phyloP scores from a whole-genome alignment of 2,797 vertebrate genomes.

The Leuciscus waleckii region DNA sequence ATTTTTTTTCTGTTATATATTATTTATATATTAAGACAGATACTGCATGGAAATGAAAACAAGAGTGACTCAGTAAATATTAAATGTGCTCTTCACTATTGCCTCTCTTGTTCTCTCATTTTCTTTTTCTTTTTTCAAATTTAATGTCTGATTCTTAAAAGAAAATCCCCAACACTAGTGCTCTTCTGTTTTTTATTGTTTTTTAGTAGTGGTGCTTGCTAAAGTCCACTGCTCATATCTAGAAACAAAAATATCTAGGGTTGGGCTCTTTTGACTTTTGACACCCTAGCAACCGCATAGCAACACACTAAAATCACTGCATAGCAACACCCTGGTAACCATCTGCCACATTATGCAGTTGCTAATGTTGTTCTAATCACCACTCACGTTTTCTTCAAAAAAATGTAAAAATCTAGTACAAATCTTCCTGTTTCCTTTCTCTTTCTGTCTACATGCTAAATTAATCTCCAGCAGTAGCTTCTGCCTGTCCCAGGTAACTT shows the following conservation, averaged over 20 bases:
- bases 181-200: neutral
- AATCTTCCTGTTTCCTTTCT: constrained; percentile 31
- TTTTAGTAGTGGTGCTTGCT: neutral
- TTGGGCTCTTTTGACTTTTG: neutral
- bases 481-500: constrained; percentile 38
- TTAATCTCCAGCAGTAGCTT: constrained; percentile 44
- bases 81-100: neutral
- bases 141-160: constrained; percentile 6
- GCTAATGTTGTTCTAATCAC: neutral
- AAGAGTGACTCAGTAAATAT: neutral
- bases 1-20: neutral
- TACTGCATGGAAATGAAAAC: neutral
- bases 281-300: neutral
- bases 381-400: neutral
- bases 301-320: neutral
- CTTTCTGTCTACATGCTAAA: constrained; percentile 43
- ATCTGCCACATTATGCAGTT: neutral
- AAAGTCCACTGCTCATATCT: neutral
- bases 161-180: neutral
- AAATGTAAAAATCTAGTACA: neutral
- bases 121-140: neutral
- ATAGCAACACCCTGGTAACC: neutral
- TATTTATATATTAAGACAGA: neutral
- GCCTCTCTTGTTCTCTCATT: neutral
- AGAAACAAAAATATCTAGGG: neutral